phyloP scores from a whole-genome alignment of 2,888 invertebrate species.

The Mesorhabditis belari region DNA sequence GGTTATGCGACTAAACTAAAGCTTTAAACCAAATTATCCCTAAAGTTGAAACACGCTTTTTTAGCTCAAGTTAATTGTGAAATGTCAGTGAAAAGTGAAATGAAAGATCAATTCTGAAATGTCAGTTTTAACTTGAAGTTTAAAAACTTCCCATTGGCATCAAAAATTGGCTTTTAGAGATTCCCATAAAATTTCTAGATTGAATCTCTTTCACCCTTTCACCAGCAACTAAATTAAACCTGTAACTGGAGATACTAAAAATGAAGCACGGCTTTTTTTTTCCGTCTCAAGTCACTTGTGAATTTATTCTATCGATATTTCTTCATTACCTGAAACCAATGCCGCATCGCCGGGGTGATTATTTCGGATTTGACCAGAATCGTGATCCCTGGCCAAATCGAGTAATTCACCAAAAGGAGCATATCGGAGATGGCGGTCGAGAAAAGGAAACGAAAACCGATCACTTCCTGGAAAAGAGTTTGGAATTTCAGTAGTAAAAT shows the following conservation, averaged over 20 bases:
- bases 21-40: no score
- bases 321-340: conserved; percentile 38
- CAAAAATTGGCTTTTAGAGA: not conserved
- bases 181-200: not conserved
- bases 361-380: conserved; percentile 45
- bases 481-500: no score
- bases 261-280: not conserved
- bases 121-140: not conserved
- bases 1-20: no score
- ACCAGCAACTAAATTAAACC: no score
- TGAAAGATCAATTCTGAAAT: not conserved
- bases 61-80: not conserved
- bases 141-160: conserved; percentile 1
- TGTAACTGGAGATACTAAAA: no score
- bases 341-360: conserved; percentile 28
- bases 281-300: not conserved
- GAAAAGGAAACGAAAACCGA: conserved; percentile 48
- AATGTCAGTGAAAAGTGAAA: not conserved
- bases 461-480: conserved; percentile 41
- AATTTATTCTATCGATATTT: no score
- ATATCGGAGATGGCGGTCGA: conserved; percentile 41
- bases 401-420: conserved; percentile 44
- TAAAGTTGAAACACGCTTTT: no score
- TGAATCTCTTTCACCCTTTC: not conserved
- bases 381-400: conserved; percentile 44